Evolutionary conservation across 2,888 invertebrate genomes (phyloP).

Genomic region (Chymomyza fuscimana): DNA sequence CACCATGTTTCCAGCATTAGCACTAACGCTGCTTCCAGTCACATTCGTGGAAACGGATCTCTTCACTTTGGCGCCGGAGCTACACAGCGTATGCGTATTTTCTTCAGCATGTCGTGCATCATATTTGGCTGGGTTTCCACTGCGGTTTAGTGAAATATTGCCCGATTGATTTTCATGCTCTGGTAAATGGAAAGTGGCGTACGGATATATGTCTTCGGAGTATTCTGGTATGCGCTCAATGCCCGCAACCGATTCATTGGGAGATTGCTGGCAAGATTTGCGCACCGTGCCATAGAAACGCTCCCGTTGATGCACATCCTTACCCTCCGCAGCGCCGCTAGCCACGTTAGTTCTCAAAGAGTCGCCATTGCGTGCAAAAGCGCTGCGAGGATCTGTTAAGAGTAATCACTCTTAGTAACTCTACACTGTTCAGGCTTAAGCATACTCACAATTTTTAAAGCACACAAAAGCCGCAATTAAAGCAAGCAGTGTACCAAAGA

Average conservation of each 20-base stretch:
- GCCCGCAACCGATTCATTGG: constrained; percentile 77
- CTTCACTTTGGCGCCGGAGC: constrained; percentile 65
- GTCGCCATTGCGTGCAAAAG: constrained; percentile 69
- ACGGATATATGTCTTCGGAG: constrained; percentile 83
- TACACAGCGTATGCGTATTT: constrained; percentile 66
- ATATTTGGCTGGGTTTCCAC: constrained; percentile 69
- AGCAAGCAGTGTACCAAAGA: constrained; percentile 81
- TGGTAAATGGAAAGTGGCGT: constrained; percentile 83
- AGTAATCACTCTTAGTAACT: neutral
- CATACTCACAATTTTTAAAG: constrained; percentile 81
- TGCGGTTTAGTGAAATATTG: constrained; percentile 79
- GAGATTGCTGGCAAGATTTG: constrained; percentile 80
- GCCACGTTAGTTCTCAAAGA: constrained; percentile 55
- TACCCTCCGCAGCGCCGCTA: constrained; percentile 51
- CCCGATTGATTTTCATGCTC: constrained; percentile 82
- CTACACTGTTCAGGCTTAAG: neutral
- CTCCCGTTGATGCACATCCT: constrained; percentile 80
- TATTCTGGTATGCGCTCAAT: constrained; percentile 82
- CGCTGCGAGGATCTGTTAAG: constrained; percentile 67
- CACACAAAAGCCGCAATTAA: constrained; percentile 82
- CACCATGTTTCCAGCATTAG: constrained; percentile 42
- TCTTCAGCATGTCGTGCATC: constrained; percentile 70
- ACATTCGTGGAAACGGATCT: constrained; percentile 56
- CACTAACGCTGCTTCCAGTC: constrained; percentile 50
- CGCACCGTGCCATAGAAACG: constrained; percentile 81